phyloP scores from a whole-genome alignment of 1,140 invertebrate species.

The Lordiphosa collinella region DNA sequence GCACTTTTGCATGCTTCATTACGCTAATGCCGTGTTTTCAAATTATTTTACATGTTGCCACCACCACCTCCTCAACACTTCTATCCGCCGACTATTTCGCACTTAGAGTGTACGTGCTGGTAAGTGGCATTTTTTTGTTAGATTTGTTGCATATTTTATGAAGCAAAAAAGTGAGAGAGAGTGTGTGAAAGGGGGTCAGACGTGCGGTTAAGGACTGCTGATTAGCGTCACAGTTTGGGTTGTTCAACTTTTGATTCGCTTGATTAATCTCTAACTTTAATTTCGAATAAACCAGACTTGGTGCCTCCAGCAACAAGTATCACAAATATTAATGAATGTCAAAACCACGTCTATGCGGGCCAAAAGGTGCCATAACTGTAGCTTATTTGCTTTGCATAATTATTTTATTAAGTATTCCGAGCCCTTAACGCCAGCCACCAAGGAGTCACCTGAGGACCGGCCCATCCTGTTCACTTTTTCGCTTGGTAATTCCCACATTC shows the following conservation, averaged over 20 bases:
- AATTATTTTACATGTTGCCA: conserved; percentile 63
- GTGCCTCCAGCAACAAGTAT: too few relatives aligned
- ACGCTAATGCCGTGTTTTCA: conserved; percentile 76
- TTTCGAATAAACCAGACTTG: too few relatives aligned
- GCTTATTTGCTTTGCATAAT: conserved; percentile 66
- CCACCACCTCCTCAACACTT: not conserved
- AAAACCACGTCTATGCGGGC: conserved; percentile 42
- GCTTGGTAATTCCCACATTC: conserved; percentile 45
- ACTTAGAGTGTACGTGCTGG: conserved; percentile 25
- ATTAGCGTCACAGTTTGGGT: conserved; percentile 52
- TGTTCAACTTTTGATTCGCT: conserved; percentile 36
- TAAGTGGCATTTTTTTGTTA: conserved; percentile 31
- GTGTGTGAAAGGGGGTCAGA: not conserved
- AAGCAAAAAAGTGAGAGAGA: conserved; percentile 1
- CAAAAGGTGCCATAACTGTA: conserved; percentile 45
- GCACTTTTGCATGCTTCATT: conserved; percentile 68
- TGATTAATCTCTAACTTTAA: too few relatives aligned
- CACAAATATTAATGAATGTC: conserved; percentile 62
- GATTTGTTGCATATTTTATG: conserved; percentile 66
- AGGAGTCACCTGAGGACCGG: conserved; percentile 12
- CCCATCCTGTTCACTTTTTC: conserved; percentile 41
- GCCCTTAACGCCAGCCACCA: conserved; percentile 19
- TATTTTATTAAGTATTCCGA: conserved; percentile 67
- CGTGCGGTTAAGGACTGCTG: conserved; percentile 13
- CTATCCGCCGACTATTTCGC: not conserved